Percentiles rank a stretch among this genome's conserved stretches.
phyloP scores from a whole-genome alignment of 2,888 invertebrate species.

The Galerucella pusilla region DNA sequence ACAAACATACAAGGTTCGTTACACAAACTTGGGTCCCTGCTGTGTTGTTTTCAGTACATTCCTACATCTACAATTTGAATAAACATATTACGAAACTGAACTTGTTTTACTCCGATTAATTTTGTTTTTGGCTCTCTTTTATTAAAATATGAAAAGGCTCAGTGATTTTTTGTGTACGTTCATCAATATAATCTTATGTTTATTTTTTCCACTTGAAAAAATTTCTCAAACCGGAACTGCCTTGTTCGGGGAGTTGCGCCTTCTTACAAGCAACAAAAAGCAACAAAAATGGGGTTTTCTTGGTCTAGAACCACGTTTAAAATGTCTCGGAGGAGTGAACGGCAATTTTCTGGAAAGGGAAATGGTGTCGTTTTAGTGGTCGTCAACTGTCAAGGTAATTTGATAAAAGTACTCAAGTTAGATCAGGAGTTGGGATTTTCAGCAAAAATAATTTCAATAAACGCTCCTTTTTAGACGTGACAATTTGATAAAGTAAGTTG shows the following conservation, averaged over 20 bases:
- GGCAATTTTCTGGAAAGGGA: constrained; percentile 8
- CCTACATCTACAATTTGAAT: too few species aligned
- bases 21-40: too few species aligned
- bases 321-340: neutral
- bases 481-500: neutral
- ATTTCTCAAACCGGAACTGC: neutral
- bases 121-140: too few species aligned
- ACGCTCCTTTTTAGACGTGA: neutral
- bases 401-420: constrained; percentile 3
- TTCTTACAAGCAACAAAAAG: neutral
- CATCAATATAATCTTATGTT: too few species aligned
- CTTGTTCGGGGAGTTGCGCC: neutral
- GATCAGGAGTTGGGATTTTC: neutral
- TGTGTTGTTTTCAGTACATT: too few species aligned
- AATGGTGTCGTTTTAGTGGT: neutral
- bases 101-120: too few species aligned
- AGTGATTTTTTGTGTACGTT: too few species aligned
- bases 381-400: constrained; percentile 10
- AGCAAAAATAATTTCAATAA: neutral
- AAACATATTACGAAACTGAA: too few species aligned
- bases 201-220: neutral
- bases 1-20: too few species aligned
- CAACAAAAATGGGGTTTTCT: neutral
- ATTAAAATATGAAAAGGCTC: too few species aligned
- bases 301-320: constrained; percentile 1